Evolutionary conservation across 2,113 vertebrate genomes (phyloP).

Genomic region (Scopus umbretta): DNA sequence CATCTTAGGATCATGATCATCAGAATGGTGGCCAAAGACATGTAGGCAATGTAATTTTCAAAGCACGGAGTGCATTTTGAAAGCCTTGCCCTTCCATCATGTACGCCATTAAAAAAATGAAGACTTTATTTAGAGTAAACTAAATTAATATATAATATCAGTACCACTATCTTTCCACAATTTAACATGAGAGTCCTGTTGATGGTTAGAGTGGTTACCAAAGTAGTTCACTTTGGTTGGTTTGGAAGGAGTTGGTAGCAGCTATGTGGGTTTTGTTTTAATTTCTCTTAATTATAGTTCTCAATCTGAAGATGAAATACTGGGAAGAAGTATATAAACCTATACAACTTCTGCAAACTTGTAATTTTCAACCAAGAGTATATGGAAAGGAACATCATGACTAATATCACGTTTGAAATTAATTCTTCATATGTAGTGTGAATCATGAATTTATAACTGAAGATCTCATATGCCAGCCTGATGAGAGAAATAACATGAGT

Average conservation of each 20-base stretch:
- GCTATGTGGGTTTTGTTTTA: background rate
- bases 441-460: background rate
- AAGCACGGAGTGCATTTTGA: background rate
- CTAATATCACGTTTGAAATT: background rate
- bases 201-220: background rate
- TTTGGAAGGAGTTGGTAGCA: background rate
- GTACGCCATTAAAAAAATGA: background rate
- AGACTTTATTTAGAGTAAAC: background rate
- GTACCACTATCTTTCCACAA: background rate
- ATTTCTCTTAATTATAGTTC: background rate
- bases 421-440: background rate
- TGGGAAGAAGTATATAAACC: background rate
- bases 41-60: background rate
- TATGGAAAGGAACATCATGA: background rate
- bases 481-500: background rate
- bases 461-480: background rate
- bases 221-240: background rate
- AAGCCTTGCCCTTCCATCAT: background rate
- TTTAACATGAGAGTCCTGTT: background rate
- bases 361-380: background rate
- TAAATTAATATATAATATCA: background rate
- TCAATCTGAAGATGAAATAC: background rate
- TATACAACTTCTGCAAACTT: background rate
- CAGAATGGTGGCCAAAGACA: background rate
- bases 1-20: background rate